Evolutionary conservation across 2,888 invertebrate species (phyloP), one percentile per base, ranked within the genome.

Genomic region (Operophtera brumata): DNA sequence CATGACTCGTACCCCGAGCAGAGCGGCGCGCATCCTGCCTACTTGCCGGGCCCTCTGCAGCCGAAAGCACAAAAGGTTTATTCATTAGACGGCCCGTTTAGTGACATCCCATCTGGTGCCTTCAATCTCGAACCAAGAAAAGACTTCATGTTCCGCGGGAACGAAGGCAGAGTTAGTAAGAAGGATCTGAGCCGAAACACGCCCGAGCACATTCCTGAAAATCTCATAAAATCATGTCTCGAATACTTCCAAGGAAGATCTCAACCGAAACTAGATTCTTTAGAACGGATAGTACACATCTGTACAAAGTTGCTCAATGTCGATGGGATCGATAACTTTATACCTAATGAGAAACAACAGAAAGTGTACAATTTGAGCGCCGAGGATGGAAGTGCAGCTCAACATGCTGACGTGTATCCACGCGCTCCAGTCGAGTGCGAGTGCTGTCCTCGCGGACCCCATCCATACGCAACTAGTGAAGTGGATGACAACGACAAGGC

Each of bases 101-200:
- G 70, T 50, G 44, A 35, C 40, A 69, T 73, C 13, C 73, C 73
- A 4, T 37, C 56, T 1, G 55, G 50, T 8, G 65, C 57, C 9
- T 73, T 73, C 59, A 7, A 34, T 0, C 48, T 61, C 1, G 70
- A 69, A 6, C 44, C 14, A 11, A 11, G 39, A 7, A 44, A 47
- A 26, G 39, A 50, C 7, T 34, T 32, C 41, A 1, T 14, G n/a
- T n/a, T 34, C 37, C 41, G 14, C 9, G 11, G 3, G 8, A 5
- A 30, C n/a, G 10, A n/a, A 30, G 45, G 28, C 6, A 9, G 40
- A 13, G 11, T 13, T 5, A 5, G 9, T 10, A 62, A 54, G 40
- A 52, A 54, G 9, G 53, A 58, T 0, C 36, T 50, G 25, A 34
- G 41, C 13, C 42, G 36, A 6, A 1, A 6, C 2, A 9, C 8